Evolutionary conservation across 2,113 vertebrate genomes (phyloP).

Genomic region (Thamnophis sirtalis): DNA sequence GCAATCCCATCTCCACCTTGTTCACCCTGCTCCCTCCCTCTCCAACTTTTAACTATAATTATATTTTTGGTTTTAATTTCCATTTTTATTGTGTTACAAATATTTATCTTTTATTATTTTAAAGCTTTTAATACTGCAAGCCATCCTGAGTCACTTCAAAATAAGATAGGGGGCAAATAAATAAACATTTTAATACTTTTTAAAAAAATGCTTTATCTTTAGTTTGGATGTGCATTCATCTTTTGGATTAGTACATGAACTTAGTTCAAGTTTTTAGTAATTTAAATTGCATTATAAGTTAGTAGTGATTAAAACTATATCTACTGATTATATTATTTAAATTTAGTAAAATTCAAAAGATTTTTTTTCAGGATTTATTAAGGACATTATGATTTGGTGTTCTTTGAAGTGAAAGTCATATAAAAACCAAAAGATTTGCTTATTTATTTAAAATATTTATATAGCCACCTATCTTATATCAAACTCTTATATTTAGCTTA

Average conservation of each 20-base stretch:
- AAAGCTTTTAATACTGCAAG: no score
- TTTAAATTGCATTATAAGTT: conserved; percentile 5
- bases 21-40: no score
- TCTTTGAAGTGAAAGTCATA: conserved; percentile 42
- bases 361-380: conserved; percentile 43
- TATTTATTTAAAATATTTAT: conserved; percentile 18
- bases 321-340: conserved; percentile 16
- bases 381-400: conserved; percentile 21
- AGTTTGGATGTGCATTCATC: background rate
- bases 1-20: no score
- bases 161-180: no score
- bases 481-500: no score
- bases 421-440: conserved; percentile 50
- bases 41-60: no score
- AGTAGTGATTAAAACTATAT: conserved; percentile 2
- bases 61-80: no score
- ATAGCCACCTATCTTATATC: no score
- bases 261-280: background rate
- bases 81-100: no score
- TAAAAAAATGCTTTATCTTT: background rate
- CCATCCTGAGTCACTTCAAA: no score
- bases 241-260: background rate
- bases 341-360: conserved; percentile 18
- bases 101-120: no score
- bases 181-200: background rate